phyloP scores from a whole-genome alignment of 2,113 vertebrate species.

The Laterallus jamaicensis region DNA sequence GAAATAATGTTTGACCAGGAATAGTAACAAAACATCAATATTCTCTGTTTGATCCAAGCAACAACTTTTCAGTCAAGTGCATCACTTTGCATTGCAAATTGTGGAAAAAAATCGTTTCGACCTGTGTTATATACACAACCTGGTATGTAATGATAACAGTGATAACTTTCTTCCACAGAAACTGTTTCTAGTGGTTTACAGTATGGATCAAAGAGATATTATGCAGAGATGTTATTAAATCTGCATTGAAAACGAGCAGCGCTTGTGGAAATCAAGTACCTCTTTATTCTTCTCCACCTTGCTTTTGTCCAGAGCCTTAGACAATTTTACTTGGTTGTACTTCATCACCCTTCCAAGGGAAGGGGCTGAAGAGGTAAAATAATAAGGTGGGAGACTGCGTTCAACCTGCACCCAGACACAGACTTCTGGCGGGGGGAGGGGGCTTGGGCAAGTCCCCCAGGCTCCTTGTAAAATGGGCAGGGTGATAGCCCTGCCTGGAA shows the following conservation, averaged over 20 bases:
- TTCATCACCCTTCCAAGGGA: not conserved
- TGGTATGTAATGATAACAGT: not conserved
- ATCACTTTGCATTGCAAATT: not conserved
- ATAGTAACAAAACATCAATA: not conserved
- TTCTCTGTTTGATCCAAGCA: not conserved
- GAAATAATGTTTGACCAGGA: not conserved
- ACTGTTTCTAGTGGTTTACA: not conserved
- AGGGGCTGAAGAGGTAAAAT: not conserved
- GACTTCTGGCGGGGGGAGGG: not conserved
- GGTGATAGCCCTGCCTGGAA: not conserved
- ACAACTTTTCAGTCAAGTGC: not conserved
- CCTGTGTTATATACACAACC: not conserved
- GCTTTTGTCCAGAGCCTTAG: not conserved
- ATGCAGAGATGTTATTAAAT: not conserved
- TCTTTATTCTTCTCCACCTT: not conserved
- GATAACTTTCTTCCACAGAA: conserved; percentile 12
- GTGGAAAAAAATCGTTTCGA: not conserved
- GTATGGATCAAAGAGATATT: not conserved
- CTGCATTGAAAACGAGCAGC: not conserved
- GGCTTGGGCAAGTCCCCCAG: not conserved
- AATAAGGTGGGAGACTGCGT: accelerated
- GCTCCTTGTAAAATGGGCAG: not conserved
- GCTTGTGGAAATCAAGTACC: not conserved
- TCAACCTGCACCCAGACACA: no score
- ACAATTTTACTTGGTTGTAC: not conserved